Percentiles rank a stretch among this genome's conserved stretches.
Evolutionary conservation across 2,113 vertebrate species (phyloP).

Genomic region (Psittacus erithacus): DNA sequence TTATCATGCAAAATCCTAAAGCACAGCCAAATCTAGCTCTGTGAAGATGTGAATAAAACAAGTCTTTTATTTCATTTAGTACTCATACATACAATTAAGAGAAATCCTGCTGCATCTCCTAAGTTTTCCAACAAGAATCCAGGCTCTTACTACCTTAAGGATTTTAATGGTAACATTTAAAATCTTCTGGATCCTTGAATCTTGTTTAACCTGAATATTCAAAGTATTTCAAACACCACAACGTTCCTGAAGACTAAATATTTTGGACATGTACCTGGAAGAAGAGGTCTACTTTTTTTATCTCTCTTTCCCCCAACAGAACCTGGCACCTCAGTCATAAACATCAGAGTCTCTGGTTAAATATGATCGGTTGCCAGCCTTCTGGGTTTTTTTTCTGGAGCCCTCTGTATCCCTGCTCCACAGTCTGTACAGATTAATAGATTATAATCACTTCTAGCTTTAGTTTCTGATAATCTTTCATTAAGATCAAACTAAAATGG

Average conservation of each 20-base stretch:
- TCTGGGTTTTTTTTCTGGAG: neutral
- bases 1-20: neutral
- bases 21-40: neutral
- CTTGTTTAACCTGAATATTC: neutral
- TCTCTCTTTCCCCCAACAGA: neutral
- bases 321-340: neutral
- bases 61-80: neutral
- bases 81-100: neutral
- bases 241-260: neutral
- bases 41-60: neutral
- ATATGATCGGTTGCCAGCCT: rapidly evolving
- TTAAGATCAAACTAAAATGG: neutral
- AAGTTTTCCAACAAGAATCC: neutral
- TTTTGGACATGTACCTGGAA: neutral
- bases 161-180: neutral
- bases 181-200: neutral
- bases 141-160: neutral
- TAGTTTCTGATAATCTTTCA: neutral
- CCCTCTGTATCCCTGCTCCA: neutral
- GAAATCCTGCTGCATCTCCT: neutral
- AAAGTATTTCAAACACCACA: neutral
- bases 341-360: neutral
- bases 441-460: neutral
- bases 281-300: neutral
- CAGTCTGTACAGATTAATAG: neutral